phyloP scores from a whole-genome alignment of 1,140 invertebrate genomes.

The Sitophilus oryzae region DNA sequence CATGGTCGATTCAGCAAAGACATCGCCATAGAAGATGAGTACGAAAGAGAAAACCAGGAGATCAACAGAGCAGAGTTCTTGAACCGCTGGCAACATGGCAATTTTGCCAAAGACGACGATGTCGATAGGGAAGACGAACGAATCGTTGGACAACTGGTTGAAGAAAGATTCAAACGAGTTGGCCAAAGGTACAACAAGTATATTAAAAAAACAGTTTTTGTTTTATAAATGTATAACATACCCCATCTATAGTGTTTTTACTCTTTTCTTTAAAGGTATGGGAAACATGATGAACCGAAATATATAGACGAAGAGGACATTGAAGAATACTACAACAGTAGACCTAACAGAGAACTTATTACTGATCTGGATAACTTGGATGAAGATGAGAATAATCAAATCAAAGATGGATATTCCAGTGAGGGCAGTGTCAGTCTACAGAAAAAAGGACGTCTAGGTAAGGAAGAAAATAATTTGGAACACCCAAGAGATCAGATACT shows the following conservation, averaged over 20 bases:
- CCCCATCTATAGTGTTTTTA: no score
- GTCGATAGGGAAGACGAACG: constrained; percentile 4
- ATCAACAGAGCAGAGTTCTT: constrained; percentile 26
- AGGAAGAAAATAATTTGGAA: background rate
- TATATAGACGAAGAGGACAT: constrained; percentile 12
- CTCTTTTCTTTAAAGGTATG: no score
- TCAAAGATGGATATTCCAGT: constrained; percentile 11
- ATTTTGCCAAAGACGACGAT: constrained; percentile 31
- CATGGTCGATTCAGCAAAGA: constrained; percentile 33
- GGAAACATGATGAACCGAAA: constrained; percentile 5
- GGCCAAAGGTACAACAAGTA: constrained; percentile 35
- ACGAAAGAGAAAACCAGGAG: constrained; percentile 36
- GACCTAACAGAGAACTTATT: constrained; percentile 8
- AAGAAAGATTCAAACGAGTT: constrained; percentile 28
- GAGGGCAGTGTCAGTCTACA: constrained; percentile 15
- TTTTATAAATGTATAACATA: no score
- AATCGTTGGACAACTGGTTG: constrained; percentile 16
- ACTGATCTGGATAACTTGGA: constrained; percentile 23
- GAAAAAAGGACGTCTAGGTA: constrained; percentile 9
- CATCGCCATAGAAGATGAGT: constrained; percentile 39
- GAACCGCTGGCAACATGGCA: constrained; percentile 40
- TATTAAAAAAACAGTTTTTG: no score
- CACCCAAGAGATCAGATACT: no score
- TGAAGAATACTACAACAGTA: constrained; percentile 2
- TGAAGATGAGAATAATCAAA: constrained; percentile 2